Conservation (phyloP, 2,888 invertebrate genomes). For the Rhogogaster chlorosoma region DNA sequence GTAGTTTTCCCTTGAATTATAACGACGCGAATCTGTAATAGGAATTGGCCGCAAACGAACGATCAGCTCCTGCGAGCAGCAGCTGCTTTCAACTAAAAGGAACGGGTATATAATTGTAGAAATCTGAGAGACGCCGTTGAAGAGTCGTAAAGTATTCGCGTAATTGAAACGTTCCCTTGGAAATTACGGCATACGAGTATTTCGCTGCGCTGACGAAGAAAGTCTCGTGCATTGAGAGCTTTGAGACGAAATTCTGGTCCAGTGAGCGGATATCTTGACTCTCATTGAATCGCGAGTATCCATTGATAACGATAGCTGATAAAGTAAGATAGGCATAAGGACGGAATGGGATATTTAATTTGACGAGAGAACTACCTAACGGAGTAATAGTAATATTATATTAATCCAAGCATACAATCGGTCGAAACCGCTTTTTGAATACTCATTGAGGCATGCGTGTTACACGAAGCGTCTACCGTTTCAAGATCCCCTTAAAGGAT, state of each 20-base stretch:
- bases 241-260: neutral
- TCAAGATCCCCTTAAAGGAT: slow-evolving; percentile 47
- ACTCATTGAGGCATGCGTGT: slow-evolving; percentile 54
- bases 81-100: neutral
- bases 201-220: neutral
- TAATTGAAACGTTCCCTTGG: slow-evolving; percentile 35
- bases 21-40: neutral
- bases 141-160: slow-evolving; percentile 20
- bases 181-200: slow-evolving; percentile 12
- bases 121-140: neutral
- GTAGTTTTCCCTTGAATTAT: neutral
- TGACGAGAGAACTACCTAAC: neutral
- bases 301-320: neutral
- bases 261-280: no score
- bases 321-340: no score
- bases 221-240: neutral
- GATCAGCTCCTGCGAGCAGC: slow-evolving; percentile 6
- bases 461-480: slow-evolving; percentile 52
- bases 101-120: neutral
- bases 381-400: slow-evolving; percentile 41
- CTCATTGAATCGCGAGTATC: neutral
- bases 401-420: slow-evolving; percentile 51
- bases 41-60: neutral
- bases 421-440: slow-evolving; percentile 42
- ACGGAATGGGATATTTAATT: neutral